Percentiles rank a stretch among this genome's conserved stretches.
Evolutionary conservation across 2,113 vertebrate genomes (phyloP).

Genomic region (Guaruba guarouba): DNA sequence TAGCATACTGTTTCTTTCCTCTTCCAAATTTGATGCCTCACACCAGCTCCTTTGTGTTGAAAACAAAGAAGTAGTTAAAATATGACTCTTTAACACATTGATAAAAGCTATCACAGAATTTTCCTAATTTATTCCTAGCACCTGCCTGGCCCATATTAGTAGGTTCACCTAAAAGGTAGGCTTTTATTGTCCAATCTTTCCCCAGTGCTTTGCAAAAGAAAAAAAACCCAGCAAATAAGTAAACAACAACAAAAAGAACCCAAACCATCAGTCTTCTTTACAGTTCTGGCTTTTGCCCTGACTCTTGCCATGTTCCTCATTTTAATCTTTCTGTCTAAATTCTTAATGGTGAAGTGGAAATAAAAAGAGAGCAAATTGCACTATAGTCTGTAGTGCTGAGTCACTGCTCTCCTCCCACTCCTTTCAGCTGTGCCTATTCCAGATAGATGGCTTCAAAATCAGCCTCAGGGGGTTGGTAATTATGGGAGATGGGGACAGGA

Average conservation of each 20-base stretch:
- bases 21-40: slow-evolving; percentile 33
- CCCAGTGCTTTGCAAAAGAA: neutral
- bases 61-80: slow-evolving; percentile 50
- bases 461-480: slow-evolving; percentile 14
- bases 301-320: neutral
- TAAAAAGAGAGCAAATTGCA: slow-evolving; percentile 4
- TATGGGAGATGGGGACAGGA: neutral
- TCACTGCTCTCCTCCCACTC: slow-evolving; percentile 56
- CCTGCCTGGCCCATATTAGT: neutral
- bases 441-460: slow-evolving; percentile 27
- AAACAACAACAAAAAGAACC: neutral
- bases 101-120: slow-evolving; percentile 15
- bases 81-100: neutral
- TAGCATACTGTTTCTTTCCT: slow-evolving; percentile 47
- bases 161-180: neutral
- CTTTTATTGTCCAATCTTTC: neutral
- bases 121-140: slow-evolving; percentile 2
- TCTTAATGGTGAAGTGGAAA: neutral
- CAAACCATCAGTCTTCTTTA: neutral
- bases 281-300: neutral
- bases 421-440: slow-evolving; percentile 36
- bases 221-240: neutral
- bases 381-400: slow-evolving; percentile 31
- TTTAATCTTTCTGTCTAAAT: neutral
- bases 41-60: slow-evolving; percentile 28